phyloP scores from a whole-genome alignment of 2,888 invertebrate genomes.

The Criorhina ranunculi region DNA sequence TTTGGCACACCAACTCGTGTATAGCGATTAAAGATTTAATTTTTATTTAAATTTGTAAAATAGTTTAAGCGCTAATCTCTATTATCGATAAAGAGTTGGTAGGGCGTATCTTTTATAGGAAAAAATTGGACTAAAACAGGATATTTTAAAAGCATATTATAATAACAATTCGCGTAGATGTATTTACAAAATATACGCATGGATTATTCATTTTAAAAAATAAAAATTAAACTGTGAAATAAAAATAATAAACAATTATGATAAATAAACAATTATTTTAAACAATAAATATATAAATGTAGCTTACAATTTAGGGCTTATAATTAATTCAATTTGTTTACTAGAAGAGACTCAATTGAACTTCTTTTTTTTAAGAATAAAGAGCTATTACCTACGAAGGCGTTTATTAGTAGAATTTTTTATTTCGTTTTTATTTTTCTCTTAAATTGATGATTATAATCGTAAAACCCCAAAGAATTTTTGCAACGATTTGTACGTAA shows the following conservation, averaged over 20 bases:
- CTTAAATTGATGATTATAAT: not conserved
- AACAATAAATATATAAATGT: constrained; percentile 31
- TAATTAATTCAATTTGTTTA: constrained; percentile 30
- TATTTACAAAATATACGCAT: constrained; percentile 71
- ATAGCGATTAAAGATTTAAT: constrained; percentile 83
- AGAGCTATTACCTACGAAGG: constrained; percentile 9
- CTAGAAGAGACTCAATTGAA: constrained; percentile 17
- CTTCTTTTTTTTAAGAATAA: constrained; percentile 12
- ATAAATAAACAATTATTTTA: constrained; percentile 23
- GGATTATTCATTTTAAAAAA: constrained; percentile 41
- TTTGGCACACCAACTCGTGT: constrained; percentile 84
- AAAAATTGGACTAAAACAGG: constrained; percentile 75
- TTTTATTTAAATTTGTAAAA: constrained; percentile 46
- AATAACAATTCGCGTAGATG: constrained; percentile 57
- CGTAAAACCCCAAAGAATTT: constrained; percentile 71
- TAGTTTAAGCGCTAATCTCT: constrained; percentile 54
- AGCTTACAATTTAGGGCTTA: constrained; percentile 43
- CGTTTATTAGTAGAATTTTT: constrained; percentile 45
- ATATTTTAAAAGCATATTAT: constrained; percentile 59
- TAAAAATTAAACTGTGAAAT: constrained; percentile 66
- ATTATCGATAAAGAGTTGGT: constrained; percentile 39
- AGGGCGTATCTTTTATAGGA: constrained; percentile 33
- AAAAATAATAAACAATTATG: constrained; percentile 33
- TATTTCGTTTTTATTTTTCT: constrained; percentile 2
- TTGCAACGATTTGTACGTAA: constrained; percentile 75